phyloP scores from a whole-genome alignment of 2,113 vertebrate genomes.

The Cinclus mexicanus region DNA sequence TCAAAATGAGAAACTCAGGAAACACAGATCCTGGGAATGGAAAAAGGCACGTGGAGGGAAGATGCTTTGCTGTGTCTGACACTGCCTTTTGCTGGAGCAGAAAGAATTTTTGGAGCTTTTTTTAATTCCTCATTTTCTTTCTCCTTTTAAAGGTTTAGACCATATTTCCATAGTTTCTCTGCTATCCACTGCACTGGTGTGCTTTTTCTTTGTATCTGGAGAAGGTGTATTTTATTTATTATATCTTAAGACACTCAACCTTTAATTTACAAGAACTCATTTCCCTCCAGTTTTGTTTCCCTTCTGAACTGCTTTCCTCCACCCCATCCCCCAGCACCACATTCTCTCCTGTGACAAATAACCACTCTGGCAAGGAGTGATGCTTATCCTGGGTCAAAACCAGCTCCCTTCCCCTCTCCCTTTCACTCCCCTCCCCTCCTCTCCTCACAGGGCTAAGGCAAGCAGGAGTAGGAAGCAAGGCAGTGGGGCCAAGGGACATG shows the following conservation, averaged over 20 bases:
- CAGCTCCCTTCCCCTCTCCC: background rate
- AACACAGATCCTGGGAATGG: background rate
- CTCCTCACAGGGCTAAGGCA: background rate
- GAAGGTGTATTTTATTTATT: background rate
- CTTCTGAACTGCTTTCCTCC: background rate
- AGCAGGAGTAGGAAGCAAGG: background rate
- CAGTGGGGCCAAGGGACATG: fast-evolving
- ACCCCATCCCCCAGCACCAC: background rate
- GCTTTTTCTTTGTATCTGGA: background rate
- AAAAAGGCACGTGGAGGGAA: background rate
- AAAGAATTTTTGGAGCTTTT: background rate
- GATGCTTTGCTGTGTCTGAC: background rate
- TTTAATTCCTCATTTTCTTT: background rate
- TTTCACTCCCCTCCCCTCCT: background rate
- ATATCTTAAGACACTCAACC: background rate
- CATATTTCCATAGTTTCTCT: background rate
- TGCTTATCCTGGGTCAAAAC: background rate
- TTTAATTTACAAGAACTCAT: background rate
- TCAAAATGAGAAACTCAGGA: background rate
- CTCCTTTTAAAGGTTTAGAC: background rate
- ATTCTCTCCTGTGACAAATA: background rate
- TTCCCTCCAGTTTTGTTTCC: background rate
- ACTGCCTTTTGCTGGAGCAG: background rate
- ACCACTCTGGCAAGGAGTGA: background rate
- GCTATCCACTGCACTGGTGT: fast-evolving